Conservation (phyloP, 2,797 vertebrate species). For the Avahi laniger region DNA sequence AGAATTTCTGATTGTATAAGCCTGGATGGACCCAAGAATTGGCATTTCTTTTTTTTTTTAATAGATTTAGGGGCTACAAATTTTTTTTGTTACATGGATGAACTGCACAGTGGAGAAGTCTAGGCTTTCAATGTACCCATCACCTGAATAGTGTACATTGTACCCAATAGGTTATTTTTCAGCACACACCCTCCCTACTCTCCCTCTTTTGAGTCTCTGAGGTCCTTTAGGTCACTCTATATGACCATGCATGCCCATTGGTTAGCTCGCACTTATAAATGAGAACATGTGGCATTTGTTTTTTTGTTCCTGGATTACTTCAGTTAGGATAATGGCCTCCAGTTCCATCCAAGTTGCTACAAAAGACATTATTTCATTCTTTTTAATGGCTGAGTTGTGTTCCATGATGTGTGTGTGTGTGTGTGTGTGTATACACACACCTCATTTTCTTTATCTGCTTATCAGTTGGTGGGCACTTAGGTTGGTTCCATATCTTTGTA, state of each 20-base stretch:
- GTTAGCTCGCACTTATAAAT: background rate
- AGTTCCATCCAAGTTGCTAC: background rate
- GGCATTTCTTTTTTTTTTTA: background rate
- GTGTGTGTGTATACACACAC: no score
- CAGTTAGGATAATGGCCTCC: background rate
- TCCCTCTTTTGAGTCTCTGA: background rate
- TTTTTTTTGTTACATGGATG: background rate
- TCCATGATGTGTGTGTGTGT: background rate
- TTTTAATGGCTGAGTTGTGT: background rate
- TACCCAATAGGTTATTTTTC: background rate
- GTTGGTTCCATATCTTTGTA: background rate
- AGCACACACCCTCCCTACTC: background rate
- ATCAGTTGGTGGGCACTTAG: background rate
- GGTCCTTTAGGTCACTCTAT: background rate
- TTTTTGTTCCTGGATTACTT: background rate
- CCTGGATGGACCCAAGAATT: background rate
- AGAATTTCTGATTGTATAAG: background rate
- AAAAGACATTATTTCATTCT: background rate
- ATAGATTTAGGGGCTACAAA: background rate
- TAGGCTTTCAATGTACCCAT: background rate
- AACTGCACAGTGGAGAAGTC: background rate
- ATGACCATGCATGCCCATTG: background rate
- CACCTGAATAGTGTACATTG: background rate
- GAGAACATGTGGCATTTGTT: background rate
- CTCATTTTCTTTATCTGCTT: background rate